Evolutionary conservation across 2,797 vertebrate genomes (phyloP), one percentile per base, ranked within the genome.

Genomic region (Sebastes cheni): DNA sequence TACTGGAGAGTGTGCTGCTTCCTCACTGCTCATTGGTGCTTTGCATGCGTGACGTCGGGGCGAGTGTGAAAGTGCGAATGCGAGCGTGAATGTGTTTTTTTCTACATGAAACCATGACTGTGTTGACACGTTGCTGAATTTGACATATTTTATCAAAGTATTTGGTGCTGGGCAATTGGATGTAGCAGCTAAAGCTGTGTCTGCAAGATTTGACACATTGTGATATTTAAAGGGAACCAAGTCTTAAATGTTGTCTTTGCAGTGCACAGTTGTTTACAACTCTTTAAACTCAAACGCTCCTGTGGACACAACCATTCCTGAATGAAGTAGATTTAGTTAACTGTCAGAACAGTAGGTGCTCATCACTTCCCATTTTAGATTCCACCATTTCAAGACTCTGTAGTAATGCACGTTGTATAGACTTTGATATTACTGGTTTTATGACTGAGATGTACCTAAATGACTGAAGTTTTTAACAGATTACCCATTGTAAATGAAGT

Each of bases 391-490:
- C 97, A 95, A 97, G 96, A 97, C 97, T 97, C 97, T 96, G 97
- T 98, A 98, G 97, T 98, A 97, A 96, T 97, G 97, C 97, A 97
- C 97, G 97, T 98, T 98, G 98, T 99, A 99, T 99, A 99, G 98
- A 97, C 97, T 99, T 98, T 98, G 97, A 98, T 98, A 97, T 98
- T 97, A 96, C 97, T 98, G 97, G 97, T 98, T 95, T 99, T 97
- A 98, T 98, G 97, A 97, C 97, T 97, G 97, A 98, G 97, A 96
- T 98, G 97, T 98, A 98, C 97, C 97, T 97, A 98, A 97, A 95
- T 94, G 92, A 94, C 91, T 94, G 93, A 94, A 97, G 97, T 97
- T 98, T 99, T 99, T 98, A 98, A 98, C 97, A 97, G 97, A 98
- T 97, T 96, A 97, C 97, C 97, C 97, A 97, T 97, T 98, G 97